A percentile compares a stretch with the other conserved stretches of the same genome.
These are phyloP conservation scores for Hippocampus comes DNA, from an alignment of 2,113 vertebrate species.

Conservation along the genomic window DNA sequence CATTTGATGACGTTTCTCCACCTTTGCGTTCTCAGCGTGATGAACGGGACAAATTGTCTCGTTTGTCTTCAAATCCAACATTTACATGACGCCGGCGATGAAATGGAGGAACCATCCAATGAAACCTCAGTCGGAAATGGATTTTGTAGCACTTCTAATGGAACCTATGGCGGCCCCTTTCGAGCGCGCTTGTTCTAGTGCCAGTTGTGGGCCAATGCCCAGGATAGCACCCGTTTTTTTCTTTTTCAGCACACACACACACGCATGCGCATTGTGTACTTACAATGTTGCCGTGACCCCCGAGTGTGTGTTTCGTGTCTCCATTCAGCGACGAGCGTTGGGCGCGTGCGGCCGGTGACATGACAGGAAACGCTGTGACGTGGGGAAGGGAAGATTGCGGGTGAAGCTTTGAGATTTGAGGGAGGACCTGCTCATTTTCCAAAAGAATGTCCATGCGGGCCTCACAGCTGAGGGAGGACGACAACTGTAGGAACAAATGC, in stretches of 20 bases:
- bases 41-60: too few relatives aligned
- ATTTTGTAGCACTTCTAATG: background rate
- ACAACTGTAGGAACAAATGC: conserved; percentile 56
- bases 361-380: background rate
- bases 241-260: background rate
- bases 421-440: conserved; percentile 29
- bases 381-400: background rate
- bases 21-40: background rate
- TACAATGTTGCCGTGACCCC: background rate
- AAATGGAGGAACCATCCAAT: too few relatives aligned
- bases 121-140: too few relatives aligned
- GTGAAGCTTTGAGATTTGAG: conserved; percentile 1
- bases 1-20: background rate
- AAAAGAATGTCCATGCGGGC: conserved; percentile 60
- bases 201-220: too few relatives aligned
- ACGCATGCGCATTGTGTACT: background rate
- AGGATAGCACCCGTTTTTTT: background rate
- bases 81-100: background rate
- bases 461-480: conserved; percentile 67
- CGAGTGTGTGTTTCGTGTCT: background rate
- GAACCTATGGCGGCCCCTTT: background rate
- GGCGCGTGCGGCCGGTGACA: background rate
- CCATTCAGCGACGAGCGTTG: background rate
- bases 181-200: too few relatives aligned
- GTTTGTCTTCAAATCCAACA: background rate